Base-by-base conservation (phyloP, 2,113 vertebrate genomes). In the Brienomyrus longianalis region DNA sequence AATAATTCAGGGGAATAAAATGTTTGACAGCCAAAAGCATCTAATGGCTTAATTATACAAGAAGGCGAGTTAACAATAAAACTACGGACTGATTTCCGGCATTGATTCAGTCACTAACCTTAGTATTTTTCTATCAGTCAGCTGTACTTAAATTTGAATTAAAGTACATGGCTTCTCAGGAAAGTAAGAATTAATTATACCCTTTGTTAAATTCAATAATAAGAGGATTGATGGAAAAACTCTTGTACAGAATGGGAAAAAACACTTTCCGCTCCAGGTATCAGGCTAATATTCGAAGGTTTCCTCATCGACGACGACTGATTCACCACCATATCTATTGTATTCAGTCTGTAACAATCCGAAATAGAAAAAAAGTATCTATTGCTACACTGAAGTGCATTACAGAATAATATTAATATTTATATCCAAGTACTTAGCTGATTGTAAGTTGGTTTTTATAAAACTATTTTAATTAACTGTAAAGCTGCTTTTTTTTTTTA, bases 161-260 rank as follows among this genome's bases (percentile, higher is more conserved):
- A 59, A 39, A 85, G 86, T 74, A 88, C 86, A 77, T 3, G 50
- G 85, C 85, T 43, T 43, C 83, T 86, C 62, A 23, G 84, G 62
- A 47, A 86, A 74, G n/a, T 70, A 93, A 83, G 94, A 91, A 95
- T 94, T 96, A 95, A 95, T 94, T 95, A 93, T 86, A 93, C 66
- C 93, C 91, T 86, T 17, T 4, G 94, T 93, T 80, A 93, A 87
- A 93, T 86, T 86, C 93, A 94, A 92, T 93, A 95, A 92, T 52
- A 66, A 86, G 19, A 48, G 27, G 19, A 1, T 31, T 52, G 70
- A 89, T 85, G 21, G 47, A 87, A 86, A 92, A 90, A 90, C 43
- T 91, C 80, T 74, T 93, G 90, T 93, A 87, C 39, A 39, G 51
- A 88, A 62, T 2, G 39, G 35, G 10, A 62, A 59, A 56, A 84